Evolutionary conservation across 2,113 vertebrate species (phyloP), one percentile per base, ranked within the genome.

Genomic region (Motacilla alba): DNA sequence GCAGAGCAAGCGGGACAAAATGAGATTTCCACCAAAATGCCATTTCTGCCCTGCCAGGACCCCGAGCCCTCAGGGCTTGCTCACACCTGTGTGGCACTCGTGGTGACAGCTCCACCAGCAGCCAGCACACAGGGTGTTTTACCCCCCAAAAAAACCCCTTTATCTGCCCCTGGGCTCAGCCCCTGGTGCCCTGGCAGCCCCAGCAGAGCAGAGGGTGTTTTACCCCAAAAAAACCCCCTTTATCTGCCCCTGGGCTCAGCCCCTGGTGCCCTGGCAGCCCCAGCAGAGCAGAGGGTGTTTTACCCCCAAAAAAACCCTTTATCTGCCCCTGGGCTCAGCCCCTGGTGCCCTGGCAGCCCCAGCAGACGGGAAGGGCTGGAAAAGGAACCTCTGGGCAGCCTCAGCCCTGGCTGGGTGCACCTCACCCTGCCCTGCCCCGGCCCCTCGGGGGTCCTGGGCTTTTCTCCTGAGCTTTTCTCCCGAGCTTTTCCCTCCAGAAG

Each of bases 1-100:
- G 49, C 62, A 52, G 20, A 63, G 23, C 18, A 30, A 12, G 50
- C 1, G 2, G 66, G 37, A 4, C 35, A 60, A 33, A 37, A 17
- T 89, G 9, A n/a, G 8, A 15, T 22, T n/a, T 3, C 33, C 23
- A 33, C 33, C 55, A 22, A n/a, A n/a, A 15, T 9, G 18, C 6
- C 15, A 18, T 30, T 31, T 12, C 18, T 47, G n/a, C 39, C 41
- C 50, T 24, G 30, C 16, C 2, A 11, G 68, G 35, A 4, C 11
- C 43, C 60, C 2, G 2, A 8, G 31, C 12, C 11, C 26, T 13
- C 9, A 2, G 58, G 37, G 24, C 69, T 52, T 83, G 63, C 41
- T 55, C 1, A 0, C 39, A 5, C 9, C 1, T 0, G 21, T 2
- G 56, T 17, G 66, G 17, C 41, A 3, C 33, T 19, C 0, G 3